Base-by-base conservation (phyloP, 2,113 vertebrate genomes). In the Cryptomyrus ogoouensis region DNA sequence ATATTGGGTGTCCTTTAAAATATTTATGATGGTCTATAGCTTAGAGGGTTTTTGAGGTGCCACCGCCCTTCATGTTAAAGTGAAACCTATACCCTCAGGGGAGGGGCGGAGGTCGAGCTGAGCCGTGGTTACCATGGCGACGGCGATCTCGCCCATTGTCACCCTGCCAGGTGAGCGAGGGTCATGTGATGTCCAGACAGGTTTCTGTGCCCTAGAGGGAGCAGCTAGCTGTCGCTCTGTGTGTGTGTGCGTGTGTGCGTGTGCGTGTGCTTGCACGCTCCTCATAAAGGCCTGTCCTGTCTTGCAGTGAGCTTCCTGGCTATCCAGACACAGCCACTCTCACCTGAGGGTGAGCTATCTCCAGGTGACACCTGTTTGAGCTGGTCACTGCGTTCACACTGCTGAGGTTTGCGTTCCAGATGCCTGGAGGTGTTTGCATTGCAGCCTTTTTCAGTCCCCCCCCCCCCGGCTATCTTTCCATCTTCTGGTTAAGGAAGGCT, bases 221-320 rank as follows among this genome's bases (percentile, higher is more conserved):
- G 97, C 96, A 96, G 97, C 96, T 98, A 97, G 97, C 97, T 95
- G 95, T 94, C 94, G 96, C 97, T 97, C 96, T 98, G 96, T 96
- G 95, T 97, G 97, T 98, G 97, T 97, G 96, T 96, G 92, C 95
- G 95, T 97, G 96, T 97, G 96, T 96, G 92, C 95, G 95, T 97
- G 96, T 97, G 96, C 96, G 92, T 95, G 95, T 96, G 91, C 96
- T 96, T 96, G 93, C 95, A 94, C 96, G 91, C 96, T 96, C 94
- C 95, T 98, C 97, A 98, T 98, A 98, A 96, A 96, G 95, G 89
- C 94, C 95, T 94, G 95, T 96, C 97, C 97, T 97, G 97, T 98
- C 97, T 19, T 35, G 74, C 15, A 39, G 15, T 42, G 35, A 39
- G 74, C 74, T n/a, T 19, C 31, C 35, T 80, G 74, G 35, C 35